Conservation (phyloP, 2,888 invertebrate species). For the Autographa pulchrina region DNA sequence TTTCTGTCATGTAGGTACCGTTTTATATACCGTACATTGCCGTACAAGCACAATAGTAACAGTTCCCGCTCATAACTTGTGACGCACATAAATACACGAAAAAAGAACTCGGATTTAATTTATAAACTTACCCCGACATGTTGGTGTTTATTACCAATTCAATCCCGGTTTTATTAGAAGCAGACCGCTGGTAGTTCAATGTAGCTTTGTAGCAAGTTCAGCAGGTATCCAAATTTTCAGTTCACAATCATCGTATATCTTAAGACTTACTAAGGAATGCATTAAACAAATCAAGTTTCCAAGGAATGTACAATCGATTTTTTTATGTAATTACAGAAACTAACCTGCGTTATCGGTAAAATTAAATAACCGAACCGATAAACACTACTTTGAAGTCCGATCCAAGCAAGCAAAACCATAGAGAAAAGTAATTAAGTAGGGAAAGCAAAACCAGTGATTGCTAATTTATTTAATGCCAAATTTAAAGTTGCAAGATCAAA, state of each 20-base stretch:
- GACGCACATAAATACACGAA: neutral
- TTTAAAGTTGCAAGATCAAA: neutral
- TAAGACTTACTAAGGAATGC: constrained; percentile 8
- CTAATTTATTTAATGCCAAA: constrained; percentile 1
- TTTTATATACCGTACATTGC: neutral
- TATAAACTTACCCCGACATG: constrained; percentile 77
- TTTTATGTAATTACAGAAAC: constrained; percentile 11
- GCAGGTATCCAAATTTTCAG: constrained; percentile 25
- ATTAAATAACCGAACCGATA: constrained; percentile 39
- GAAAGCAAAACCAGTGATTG: constrained; percentile 66
- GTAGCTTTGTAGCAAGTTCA: constrained; percentile 22
- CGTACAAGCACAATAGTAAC: neutral
- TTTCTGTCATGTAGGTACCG: constrained; percentile 2
- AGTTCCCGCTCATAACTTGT: constrained; percentile 1
- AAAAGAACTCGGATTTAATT: neutral
- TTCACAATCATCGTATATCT: constrained; percentile 19
- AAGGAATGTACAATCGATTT: constrained; percentile 2
- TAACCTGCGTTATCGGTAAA: constrained; percentile 38
- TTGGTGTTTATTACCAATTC: constrained; percentile 52
- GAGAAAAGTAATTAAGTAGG: too few relatives aligned
- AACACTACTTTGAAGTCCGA: constrained; percentile 21
- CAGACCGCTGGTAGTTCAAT: constrained; percentile 16
- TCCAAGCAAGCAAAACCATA: constrained; percentile 59
- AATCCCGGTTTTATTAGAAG: constrained; percentile 5
- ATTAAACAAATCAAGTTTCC: neutral